These are phyloP conservation scores for Drosophila limbata DNA, from an alignment of 2,888 invertebrate species.

Conservation along the genomic window DNA sequence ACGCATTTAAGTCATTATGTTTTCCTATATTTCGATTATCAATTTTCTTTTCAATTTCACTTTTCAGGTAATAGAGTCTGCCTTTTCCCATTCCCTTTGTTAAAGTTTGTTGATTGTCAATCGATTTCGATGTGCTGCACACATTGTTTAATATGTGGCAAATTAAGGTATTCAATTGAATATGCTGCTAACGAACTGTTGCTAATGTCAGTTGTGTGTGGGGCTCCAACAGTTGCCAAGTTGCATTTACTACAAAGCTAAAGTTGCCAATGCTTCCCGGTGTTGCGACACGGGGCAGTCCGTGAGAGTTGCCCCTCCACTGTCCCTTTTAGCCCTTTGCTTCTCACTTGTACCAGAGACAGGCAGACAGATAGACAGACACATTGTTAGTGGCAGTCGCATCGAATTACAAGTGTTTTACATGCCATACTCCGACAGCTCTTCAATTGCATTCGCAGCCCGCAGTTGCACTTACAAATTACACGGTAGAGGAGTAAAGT, in stretches of 20 bases:
- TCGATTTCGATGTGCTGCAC: slow-evolving; percentile 33
- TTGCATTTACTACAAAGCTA: slow-evolving; percentile 42
- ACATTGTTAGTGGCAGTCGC: slow-evolving; percentile 67
- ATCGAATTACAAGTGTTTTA: slow-evolving; percentile 75
- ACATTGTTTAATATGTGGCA: slow-evolving; percentile 49
- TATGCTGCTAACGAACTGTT: slow-evolving; percentile 44
- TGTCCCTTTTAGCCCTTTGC: slow-evolving; percentile 16
- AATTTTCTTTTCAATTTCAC: not conserved
- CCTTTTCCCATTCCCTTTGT: not conserved
- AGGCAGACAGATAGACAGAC: slow-evolving; percentile 25
- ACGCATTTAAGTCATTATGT: slow-evolving; percentile 14
- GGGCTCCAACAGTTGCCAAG: slow-evolving; percentile 44
- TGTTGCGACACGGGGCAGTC: slow-evolving; percentile 51
- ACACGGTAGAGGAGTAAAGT: slow-evolving; percentile 24
- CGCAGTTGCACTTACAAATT: slow-evolving; percentile 52
- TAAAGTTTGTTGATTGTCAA: slow-evolving; percentile 49
- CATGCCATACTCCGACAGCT: slow-evolving; percentile 64
- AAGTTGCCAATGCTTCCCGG: slow-evolving; percentile 67
- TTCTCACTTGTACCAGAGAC: slow-evolving; percentile 20
- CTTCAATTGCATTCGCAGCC: slow-evolving; percentile 59
- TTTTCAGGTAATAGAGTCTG: not conserved
- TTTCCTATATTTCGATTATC: not conserved
- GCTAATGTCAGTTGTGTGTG: slow-evolving; percentile 10
- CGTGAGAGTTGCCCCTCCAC: slow-evolving; percentile 44
- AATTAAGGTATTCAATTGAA: slow-evolving; percentile 67